Evolutionary conservation across 2,888 invertebrate species (phyloP).

Genomic region (Embidobia sp.): DNA sequence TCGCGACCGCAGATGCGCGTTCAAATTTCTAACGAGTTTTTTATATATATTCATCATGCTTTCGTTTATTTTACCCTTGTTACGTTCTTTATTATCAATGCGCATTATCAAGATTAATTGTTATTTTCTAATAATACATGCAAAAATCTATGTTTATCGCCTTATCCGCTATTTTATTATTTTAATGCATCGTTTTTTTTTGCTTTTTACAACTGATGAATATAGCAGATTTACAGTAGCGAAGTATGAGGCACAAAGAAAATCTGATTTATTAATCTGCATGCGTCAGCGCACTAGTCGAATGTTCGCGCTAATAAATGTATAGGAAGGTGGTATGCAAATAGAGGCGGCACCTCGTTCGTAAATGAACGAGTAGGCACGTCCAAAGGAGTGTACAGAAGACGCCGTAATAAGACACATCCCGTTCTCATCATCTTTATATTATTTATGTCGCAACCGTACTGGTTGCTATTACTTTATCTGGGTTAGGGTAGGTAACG

Average conservation of each 20-base stretch:
- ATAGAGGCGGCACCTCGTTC: constrained; percentile 31
- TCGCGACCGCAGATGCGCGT: no score
- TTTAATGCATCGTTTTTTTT: constrained; percentile 42
- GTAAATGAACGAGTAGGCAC: constrained; percentile 45
- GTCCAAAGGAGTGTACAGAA: constrained; percentile 29
- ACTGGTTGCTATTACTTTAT: constrained; percentile 10
- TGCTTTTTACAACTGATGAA: constrained; percentile 17
- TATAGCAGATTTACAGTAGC: constrained; percentile 9
- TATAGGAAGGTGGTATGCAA: constrained; percentile 47
- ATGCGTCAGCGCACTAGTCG: constrained; percentile 41
- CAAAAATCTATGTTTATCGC: constrained; percentile 34
- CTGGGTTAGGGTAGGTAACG: constrained; percentile 11
- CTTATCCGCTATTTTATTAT: no score
- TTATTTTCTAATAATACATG: constrained; percentile 28
- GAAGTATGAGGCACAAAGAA: constrained; percentile 36
- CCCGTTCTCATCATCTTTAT: constrained; percentile 43
- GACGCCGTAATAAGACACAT: constrained; percentile 36
- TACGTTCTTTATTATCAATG: constrained; percentile 38
- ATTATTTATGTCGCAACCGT: constrained; percentile 44
- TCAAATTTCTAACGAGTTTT: no score
- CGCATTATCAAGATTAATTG: constrained; percentile 48
- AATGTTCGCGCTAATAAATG: constrained; percentile 50
- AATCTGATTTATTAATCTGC: constrained; percentile 49
- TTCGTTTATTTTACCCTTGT: constrained; percentile 13
- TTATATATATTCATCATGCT: constrained; percentile 8